A percentile compares a stretch with the other conserved stretches of the same genome.
These are phyloP conservation scores for Drosophila imparisetae DNA, from an alignment of 2,888 invertebrate species.

Conservation along the genomic window DNA sequence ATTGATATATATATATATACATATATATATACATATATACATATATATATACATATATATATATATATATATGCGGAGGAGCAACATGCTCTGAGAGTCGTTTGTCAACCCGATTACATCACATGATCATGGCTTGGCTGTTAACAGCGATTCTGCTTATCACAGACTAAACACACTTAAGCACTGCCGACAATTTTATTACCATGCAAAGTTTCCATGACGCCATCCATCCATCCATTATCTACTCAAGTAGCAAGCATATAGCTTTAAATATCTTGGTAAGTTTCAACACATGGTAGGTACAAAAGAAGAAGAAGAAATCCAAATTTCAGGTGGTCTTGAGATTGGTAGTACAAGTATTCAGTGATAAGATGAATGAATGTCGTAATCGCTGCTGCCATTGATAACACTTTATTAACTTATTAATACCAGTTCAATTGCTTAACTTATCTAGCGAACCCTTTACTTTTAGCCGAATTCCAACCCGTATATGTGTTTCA, in stretches of 20 bases:
- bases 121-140: constrained; percentile 37
- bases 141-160: constrained; percentile 7
- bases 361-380: constrained; percentile 21
- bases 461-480: neutral
- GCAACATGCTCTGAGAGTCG: constrained; percentile 7
- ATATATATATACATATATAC: neutral
- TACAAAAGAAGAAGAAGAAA: constrained; percentile 1
- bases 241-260: constrained; percentile 41
- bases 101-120: constrained; percentile 32
- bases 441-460: too few relatives aligned
- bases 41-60: neutral
- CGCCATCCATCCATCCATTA: constrained; percentile 34
- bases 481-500: neutral
- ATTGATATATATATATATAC: neutral
- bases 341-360: constrained; percentile 34
- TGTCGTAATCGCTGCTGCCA: constrained; percentile 1
- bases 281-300: constrained; percentile 15
- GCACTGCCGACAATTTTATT: constrained; percentile 25
- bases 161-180: constrained; percentile 6
- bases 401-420: constrained; percentile 34
- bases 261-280: constrained; percentile 29
- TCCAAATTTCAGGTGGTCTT: constrained; percentile 33
- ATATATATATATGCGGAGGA: neutral
- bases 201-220: constrained; percentile 62
- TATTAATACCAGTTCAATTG: neutral